A percentile compares a stretch with the other conserved stretches of the same genome.
Evolutionary conservation across 2,888 invertebrate genomes (phyloP).

Genomic region (Tineola bisselliella): DNA sequence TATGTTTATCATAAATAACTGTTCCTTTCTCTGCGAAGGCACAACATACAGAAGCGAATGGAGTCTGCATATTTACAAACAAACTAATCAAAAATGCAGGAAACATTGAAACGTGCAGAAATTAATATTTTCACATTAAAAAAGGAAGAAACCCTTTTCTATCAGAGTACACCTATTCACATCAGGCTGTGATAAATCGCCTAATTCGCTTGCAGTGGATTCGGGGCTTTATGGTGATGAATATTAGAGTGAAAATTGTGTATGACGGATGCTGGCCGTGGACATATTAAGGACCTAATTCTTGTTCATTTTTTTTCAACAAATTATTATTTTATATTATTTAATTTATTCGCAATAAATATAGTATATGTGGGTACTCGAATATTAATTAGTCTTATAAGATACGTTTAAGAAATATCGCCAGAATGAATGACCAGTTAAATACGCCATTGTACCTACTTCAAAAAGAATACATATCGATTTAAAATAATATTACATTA

Average conservation of each 20-base stretch:
- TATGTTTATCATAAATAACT: neutral
- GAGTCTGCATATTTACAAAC: too few relatives aligned
- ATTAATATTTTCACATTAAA: constrained; percentile 44
- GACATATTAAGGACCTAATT: neutral
- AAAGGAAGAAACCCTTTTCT: constrained; percentile 31
- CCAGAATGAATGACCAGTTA: too few relatives aligned
- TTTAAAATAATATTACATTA: too few relatives aligned
- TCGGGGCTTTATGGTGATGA: neutral
- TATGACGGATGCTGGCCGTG: neutral
- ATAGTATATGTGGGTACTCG: too few relatives aligned
- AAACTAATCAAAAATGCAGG: neutral
- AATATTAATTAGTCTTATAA: too few relatives aligned
- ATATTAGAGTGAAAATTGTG: neutral
- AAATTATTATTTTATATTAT: neutral
- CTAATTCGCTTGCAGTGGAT: neutral
- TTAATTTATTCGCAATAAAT: too few relatives aligned
- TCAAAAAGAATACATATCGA: too few relatives aligned
- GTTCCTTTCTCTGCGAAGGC: too few relatives aligned
- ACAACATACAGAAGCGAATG: too few relatives aligned
- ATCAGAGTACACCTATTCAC: constrained; percentile 37
- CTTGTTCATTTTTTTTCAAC: neutral
- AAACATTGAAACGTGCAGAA: constrained; percentile 1
- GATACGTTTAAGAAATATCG: too few relatives aligned
- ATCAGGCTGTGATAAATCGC: constrained; percentile 11
- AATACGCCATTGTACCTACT: too few relatives aligned